Evolutionary conservation across 2,888 invertebrate genomes (phyloP).

Genomic region (Phytoseiulus persimilis): DNA sequence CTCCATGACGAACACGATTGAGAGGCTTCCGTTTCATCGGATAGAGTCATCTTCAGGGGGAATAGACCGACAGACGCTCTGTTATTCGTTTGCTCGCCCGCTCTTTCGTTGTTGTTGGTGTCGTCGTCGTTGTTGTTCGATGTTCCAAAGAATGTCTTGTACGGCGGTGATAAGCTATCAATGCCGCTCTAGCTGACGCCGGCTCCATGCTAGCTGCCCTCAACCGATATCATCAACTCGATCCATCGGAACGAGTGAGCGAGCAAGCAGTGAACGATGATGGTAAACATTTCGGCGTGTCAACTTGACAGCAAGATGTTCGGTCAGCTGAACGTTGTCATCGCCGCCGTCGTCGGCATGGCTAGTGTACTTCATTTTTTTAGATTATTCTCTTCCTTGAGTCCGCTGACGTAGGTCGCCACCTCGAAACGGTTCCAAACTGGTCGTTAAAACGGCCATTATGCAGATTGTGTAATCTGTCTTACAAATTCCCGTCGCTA

Average conservation of each 20-base stretch:
- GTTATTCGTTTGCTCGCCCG: neutral
- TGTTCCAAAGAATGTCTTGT: neutral
- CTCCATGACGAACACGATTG: neutral
- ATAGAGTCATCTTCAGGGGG: neutral
- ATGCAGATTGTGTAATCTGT: neutral
- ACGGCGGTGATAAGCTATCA: neutral
- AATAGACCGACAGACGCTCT: neutral
- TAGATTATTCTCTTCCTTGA: neutral
- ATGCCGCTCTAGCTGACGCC: neutral
- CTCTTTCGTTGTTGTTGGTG: neutral
- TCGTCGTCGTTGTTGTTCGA: neutral
- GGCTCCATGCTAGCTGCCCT: neutral
- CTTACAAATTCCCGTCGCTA: neutral
- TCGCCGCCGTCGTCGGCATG: neutral
- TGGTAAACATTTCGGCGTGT: neutral
- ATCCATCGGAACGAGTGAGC: neutral
- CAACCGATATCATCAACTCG: neutral
- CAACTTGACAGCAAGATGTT: neutral
- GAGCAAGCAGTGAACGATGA: neutral
- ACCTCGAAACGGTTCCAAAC: neutral
- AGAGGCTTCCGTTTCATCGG: neutral
- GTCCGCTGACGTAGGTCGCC: neutral
- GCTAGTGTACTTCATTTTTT: neutral
- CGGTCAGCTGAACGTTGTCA: neutral
- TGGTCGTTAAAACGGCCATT: neutral